Evolutionary conservation across 2,797 vertebrate species (phyloP).

Genomic region (Microctenopoma lineatum): DNA sequence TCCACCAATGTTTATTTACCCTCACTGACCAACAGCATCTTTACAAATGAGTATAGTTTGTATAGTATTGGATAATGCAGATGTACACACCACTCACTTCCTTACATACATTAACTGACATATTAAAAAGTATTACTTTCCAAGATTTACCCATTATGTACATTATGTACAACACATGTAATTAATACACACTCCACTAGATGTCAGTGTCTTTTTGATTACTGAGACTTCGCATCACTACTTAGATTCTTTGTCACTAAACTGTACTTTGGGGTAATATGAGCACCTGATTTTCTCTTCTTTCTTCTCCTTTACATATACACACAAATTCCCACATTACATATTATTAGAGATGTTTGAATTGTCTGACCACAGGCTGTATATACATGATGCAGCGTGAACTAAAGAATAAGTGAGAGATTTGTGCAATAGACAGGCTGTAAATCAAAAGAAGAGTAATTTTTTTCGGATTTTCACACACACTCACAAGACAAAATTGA

Average conservation of each 20-base stretch:
- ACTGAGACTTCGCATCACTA: neutral
- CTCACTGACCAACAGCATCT: too few relatives aligned
- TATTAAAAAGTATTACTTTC: too few relatives aligned
- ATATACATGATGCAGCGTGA: neutral
- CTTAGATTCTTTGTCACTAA: neutral
- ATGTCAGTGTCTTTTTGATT: constrained; percentile 33
- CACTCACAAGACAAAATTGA: too few relatives aligned
- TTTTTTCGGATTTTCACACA: too few relatives aligned
- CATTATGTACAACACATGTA: neutral
- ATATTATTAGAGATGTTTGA: neutral
- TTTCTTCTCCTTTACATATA: neutral
- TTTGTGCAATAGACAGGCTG: neutral
- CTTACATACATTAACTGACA: too few relatives aligned
- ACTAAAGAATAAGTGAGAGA: neutral
- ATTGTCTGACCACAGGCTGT: neutral
- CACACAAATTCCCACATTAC: neutral
- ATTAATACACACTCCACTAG: constrained; percentile 42
- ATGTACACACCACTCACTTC: too few relatives aligned
- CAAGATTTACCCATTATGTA: neutral
- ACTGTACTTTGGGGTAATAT: neutral
- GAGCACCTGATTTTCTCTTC: neutral
- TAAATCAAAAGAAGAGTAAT: too few relatives aligned
- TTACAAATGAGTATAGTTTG: too few relatives aligned
- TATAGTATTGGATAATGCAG: too few relatives aligned
- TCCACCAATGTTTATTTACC: neutral